These are phyloP conservation scores for Lithophane semibrunnea DNA, from an alignment of 2,888 invertebrate species.

Conservation along the genomic window DNA sequence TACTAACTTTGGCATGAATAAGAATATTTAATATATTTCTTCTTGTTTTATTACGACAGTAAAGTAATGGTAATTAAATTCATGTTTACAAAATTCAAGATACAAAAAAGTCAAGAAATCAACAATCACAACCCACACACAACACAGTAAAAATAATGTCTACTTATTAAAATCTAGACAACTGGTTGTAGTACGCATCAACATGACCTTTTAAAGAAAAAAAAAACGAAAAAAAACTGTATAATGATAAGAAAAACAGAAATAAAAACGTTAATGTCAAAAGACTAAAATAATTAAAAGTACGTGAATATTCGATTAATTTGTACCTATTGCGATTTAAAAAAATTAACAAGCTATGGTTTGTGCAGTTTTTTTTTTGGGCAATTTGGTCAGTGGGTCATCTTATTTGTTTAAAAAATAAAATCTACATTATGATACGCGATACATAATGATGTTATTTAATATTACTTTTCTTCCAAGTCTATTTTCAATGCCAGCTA, in stretches of 20 bases:
- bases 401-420: not conserved
- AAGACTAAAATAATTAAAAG: not conserved
- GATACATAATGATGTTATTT: not conserved
- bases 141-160: not conserved
- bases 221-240: not conserved
- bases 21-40: not conserved
- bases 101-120: not conserved
- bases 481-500: constrained; percentile 5
- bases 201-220: constrained; percentile 47
- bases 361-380: no score
- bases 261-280: constrained; percentile 7
- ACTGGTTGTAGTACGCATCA: constrained; percentile 35
- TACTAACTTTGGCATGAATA: not conserved
- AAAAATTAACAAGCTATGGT: not conserved
- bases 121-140: no score
- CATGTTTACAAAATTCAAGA: constrained; percentile 1
- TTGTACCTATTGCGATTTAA: not conserved
- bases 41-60: not conserved
- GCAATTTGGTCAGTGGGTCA: no score
- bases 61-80: not conserved
- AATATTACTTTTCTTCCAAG: not conserved
- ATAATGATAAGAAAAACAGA: constrained; percentile 2
- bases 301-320: not conserved
- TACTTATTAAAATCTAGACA: constrained; percentile 11
- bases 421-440: not conserved